These are phyloP conservation scores for Eristalinus aeneus DNA, from an alignment of 2,888 invertebrate species.

Conservation along the genomic window DNA sequence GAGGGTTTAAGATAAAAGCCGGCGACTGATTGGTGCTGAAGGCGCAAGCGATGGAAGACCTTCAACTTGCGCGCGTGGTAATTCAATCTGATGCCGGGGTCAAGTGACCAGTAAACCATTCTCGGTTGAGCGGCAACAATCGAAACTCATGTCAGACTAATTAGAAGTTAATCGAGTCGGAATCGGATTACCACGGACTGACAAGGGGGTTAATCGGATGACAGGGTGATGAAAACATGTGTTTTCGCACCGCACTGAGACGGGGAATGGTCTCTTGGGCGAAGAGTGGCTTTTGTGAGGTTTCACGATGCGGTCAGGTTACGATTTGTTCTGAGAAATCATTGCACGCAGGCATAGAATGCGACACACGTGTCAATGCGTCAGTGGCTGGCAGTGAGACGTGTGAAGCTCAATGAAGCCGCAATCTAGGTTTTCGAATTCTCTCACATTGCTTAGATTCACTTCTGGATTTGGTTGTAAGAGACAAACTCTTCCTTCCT, in stretches of 20 bases:
- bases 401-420: too few relatives aligned
- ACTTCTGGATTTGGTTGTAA: too few relatives aligned
- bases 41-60: slow-evolving; percentile 30
- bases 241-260: slow-evolving; percentile 31
- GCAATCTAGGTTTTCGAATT: too few relatives aligned
- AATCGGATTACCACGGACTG: slow-evolving; percentile 41
- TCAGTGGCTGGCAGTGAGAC: too few relatives aligned
- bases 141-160: slow-evolving; percentile 67
- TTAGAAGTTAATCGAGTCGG: slow-evolving; percentile 57
- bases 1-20: slow-evolving; percentile 60
- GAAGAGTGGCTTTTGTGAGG: slow-evolving; percentile 16
- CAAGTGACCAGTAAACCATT: slow-evolving; percentile 63
- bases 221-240: slow-evolving; percentile 59
- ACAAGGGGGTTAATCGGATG: neutral
- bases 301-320: slow-evolving; percentile 37
- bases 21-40: slow-evolving; percentile 36
- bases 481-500: too few relatives aligned
- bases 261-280: neutral
- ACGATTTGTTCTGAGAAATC: slow-evolving; percentile 30
- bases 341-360: neutral
- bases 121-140: slow-evolving; percentile 54
- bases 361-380: too few relatives aligned
- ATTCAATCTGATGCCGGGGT: slow-evolving; percentile 11
- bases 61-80: neutral
- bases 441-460: too few relatives aligned